A percentile compares a stretch with the other conserved stretches of the same genome.
These are phyloP conservation scores for Venustoraphidia nigricollis DNA, from an alignment of 2,888 invertebrate species.

Conservation along the genomic window DNA sequence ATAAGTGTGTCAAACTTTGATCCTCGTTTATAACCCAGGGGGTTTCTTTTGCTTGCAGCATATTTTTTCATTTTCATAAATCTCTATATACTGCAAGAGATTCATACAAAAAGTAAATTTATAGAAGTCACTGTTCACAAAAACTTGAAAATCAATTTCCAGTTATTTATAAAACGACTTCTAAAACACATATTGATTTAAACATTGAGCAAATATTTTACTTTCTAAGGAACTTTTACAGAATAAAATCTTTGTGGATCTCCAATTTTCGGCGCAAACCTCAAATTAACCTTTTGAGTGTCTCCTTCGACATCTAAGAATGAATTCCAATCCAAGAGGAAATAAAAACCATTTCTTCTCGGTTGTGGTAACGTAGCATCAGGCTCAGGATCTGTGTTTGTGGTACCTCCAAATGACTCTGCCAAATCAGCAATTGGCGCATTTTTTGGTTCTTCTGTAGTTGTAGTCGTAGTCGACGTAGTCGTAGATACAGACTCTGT, in stretches of 20 bases:
- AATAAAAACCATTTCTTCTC: slow-evolving; percentile 64
- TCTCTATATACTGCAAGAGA: not conserved
- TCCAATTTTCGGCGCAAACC: slow-evolving; percentile 66
- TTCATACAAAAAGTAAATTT: not conserved
- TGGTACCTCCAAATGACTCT: slow-evolving; percentile 59
- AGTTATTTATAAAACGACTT: not conserved
- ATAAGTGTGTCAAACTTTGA: no score
- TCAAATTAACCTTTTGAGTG: slow-evolving; percentile 56
- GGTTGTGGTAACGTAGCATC: slow-evolving; percentile 49
- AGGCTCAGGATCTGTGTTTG: slow-evolving; percentile 33
- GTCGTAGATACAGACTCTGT: slow-evolving; percentile 10
- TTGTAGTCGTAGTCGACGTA: slow-evolving; percentile 17
- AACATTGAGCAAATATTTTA: slow-evolving; percentile 5
- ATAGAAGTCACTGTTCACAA: not conserved
- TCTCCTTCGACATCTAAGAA: slow-evolving; percentile 72
- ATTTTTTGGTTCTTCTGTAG: slow-evolving; percentile 23
- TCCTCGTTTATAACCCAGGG: no score
- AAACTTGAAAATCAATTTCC: not conserved
- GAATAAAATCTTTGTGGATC: slow-evolving; percentile 64
- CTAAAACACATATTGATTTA: not conserved
- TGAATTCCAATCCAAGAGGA: slow-evolving; percentile 73
- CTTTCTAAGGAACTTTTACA: slow-evolving; percentile 49
- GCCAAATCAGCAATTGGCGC: slow-evolving; percentile 51
- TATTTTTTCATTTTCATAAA: no score
- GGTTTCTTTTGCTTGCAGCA: no score